Evolutionary conservation across 2,888 invertebrate species (phyloP), one percentile per base, ranked within the genome.

Genomic region (Acanthosepion esculentum): DNA sequence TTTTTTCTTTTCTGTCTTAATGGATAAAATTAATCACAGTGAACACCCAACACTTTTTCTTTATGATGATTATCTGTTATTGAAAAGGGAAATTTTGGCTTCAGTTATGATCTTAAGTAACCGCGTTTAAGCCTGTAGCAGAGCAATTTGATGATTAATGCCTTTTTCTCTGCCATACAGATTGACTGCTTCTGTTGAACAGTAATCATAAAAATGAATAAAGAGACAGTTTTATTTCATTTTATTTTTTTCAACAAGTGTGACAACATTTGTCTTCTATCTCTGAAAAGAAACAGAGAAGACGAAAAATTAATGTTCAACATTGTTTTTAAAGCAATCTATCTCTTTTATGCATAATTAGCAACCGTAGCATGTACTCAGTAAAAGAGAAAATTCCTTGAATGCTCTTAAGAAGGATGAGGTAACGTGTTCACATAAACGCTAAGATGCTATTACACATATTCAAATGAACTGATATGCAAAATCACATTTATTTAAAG

Each of bases 141-240:
- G 78, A 78, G 78, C n/a, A 78, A 78, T 78, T 78, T 78, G n/a
- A 18, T 78, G 78, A 78, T 78, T 78, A 78, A 78, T 78, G 78
- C 15, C n/a, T n/a, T 5, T 33, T 23, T 33, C n/a, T 15, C 4
- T 78, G 4, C 23, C 78, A n/a, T n/a, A n/a, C 78, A 15, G 78
- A 78, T n/a, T 23, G n/a, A n/a, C n/a, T n/a, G n/a, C 33, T 10
- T 6, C 59, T 23, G 59, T 59, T 23, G 23, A 59, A 20, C 23
- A 59, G 59, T 23, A 59, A 59, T 59, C 59, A 59, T n/a, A 8
- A 78, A 78, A 78, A 78, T 33, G 33, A n/a, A 33, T 12, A 8
- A 78, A 6, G 20, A 78, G n/a, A 26, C 8, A 78, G n/a, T 26
- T 26, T 78, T 41, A 41, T 41, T 41, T 41, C 3, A 41, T 41